A percentile compares a stretch with the other conserved stretches of the same genome.
These are phyloP conservation scores for Acanthisitta chloris DNA, from an alignment of 2,113 vertebrate genomes.

Conservation along the genomic window DNA sequence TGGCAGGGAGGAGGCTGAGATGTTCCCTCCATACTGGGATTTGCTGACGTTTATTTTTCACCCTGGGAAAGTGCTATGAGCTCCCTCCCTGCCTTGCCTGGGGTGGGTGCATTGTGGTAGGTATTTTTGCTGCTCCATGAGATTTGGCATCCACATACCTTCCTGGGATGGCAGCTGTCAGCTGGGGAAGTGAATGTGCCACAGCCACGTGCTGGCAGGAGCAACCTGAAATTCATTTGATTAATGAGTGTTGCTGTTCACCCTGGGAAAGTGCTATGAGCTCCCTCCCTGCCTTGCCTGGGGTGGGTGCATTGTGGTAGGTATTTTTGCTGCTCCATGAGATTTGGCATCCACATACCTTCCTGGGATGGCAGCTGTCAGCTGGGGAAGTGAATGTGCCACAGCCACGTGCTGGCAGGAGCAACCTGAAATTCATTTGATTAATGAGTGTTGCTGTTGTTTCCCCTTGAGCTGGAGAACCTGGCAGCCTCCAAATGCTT, in stretches of 20 bases:
- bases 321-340: background rate
- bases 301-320: background rate
- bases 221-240: background rate
- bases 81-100: background rate
- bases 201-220: background rate
- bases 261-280: fast-evolving
- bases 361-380: background rate
- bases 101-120: background rate
- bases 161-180: background rate
- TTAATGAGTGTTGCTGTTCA: background rate
- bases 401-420: background rate
- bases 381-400: background rate
- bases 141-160: background rate
- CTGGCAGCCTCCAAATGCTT: background rate
- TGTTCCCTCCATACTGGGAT: fast-evolving
- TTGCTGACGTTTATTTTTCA: background rate
- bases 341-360: background rate
- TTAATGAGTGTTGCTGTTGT: background rate
- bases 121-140: background rate
- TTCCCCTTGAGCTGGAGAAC: background rate
- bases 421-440: background rate
- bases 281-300: background rate
- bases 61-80: fast-evolving
- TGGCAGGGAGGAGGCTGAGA: background rate
- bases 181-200: background rate